Base-by-base conservation (phyloP, 2,888 invertebrate genomes). In the Drosophila robusta region DNA sequence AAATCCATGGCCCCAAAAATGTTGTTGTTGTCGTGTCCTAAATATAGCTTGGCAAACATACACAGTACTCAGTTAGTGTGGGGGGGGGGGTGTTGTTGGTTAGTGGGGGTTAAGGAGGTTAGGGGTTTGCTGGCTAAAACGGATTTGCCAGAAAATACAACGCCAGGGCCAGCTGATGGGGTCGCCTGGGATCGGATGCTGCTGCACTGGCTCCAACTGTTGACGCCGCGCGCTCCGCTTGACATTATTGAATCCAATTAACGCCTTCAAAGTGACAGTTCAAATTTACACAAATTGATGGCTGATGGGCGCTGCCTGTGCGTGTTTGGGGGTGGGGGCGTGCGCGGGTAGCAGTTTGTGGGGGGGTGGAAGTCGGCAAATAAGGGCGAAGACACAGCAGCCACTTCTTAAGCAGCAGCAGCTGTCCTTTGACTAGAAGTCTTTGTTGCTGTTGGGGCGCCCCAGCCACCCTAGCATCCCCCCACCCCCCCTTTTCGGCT, bases 191-290 rank as follows among this genome's bases (percentile, higher is more conserved):
- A 34, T 34, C 34, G 34, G 34, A 12, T 32, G 32, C 54, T 50
- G 57, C 39, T 66, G 54, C 22, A 14, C 24, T 68, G 34, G 69
- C 69, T 54, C 32, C 42, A 26, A 52, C 46, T 58, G 57, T 42
- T 75, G 70, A 60, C 42, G 73, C 46, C 39, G 41, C 47, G 51
- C 49, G 39, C 66, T 61, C 73, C 60, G 51, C 60, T 69, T 86
- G 73, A 75, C 78, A 73, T 88, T 86, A 84, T 84, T 89, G 80
- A 84, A 90, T 87, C 82, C 90, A 87, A 87, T 87, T 89, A 87
- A 89, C 90, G 89, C 88, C 80, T 84, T 85, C 89, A 89, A 84
- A 89, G 82, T 84, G 84, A 89, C 84, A 89, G 88, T 81, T 89
- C 89, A 84, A 84, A 89, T 84, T 89, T 87, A 87, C 83, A 89